Conservation (phyloP, 2,888 invertebrate species). For the Bellardia bayeri region DNA sequence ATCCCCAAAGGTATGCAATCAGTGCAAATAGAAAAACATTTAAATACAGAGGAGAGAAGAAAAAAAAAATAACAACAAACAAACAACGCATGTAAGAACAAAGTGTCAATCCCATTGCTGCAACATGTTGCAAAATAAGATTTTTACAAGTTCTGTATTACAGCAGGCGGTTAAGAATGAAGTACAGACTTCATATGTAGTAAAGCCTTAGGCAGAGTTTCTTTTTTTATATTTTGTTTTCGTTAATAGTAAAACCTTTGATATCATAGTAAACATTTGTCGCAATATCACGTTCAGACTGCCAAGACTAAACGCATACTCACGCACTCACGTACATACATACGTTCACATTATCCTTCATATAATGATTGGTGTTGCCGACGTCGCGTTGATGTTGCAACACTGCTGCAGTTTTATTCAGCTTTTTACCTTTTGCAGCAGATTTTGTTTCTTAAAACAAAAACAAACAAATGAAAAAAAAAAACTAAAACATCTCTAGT, state of each 20-base stretch:
- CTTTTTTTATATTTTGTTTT: constrained; percentile 5
- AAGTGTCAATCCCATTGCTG: constrained; percentile 74
- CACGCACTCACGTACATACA: constrained; percentile 18
- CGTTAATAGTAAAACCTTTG: constrained; percentile 30
- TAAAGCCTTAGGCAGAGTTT: neutral
- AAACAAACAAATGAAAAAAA: too few relatives aligned
- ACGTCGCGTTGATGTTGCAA: constrained; percentile 34
- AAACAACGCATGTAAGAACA: constrained; percentile 68
- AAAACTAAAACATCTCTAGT: constrained; percentile 53
- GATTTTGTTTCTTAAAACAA: neutral
- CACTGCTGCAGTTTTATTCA: constrained; percentile 26
- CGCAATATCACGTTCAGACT: constrained; percentile 58
- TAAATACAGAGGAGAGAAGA: constrained; percentile 51
- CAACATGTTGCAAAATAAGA: constrained; percentile 71
- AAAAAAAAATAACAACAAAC: constrained; percentile 8
- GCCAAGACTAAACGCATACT: constrained; percentile 41
- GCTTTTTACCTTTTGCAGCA: constrained; percentile 2
- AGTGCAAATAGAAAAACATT: constrained; percentile 59
- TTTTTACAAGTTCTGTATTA: constrained; percentile 59
- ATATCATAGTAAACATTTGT: constrained; percentile 69
- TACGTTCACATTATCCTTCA: constrained; percentile 43
- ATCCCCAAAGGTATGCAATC: constrained; percentile 73
- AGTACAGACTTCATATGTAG: constrained; percentile 18
- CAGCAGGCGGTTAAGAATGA: constrained; percentile 60
- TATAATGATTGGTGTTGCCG: constrained; percentile 70